phyloP scores from a whole-genome alignment of 2,888 invertebrate genomes.

The Dicranocentrus wangi region DNA sequence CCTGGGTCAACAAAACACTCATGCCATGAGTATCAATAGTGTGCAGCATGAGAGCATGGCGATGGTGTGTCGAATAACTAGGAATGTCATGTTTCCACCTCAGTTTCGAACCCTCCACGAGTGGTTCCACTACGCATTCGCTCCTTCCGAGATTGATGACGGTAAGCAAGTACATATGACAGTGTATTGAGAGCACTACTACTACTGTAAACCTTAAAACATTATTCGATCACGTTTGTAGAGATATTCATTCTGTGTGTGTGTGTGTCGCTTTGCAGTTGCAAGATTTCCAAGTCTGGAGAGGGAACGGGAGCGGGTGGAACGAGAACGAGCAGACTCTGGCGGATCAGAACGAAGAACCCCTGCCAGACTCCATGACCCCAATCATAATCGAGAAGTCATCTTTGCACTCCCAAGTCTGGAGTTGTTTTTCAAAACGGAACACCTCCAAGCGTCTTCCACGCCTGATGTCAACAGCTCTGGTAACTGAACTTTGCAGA shows the following conservation, averaged over 20 bases:
- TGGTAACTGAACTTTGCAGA: background rate
- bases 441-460: conserved; percentile 86
- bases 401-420: conserved; percentile 95
- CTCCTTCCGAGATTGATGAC: conserved; percentile 94
- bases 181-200: no score
- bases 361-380: conserved; percentile 81
- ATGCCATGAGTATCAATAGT: conserved; percentile 77
- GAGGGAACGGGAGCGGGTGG: conserved; percentile 78
- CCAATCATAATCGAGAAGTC: conserved; percentile 91
- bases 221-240: no score
- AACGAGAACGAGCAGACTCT: conserved; percentile 75
- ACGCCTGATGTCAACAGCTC: conserved; percentile 82
- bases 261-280: conserved; percentile 60
- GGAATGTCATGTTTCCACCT: conserved; percentile 94
- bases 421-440: conserved; percentile 93
- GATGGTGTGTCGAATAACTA: conserved; percentile 92
- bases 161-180: no score
- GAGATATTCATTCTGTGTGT: conserved; percentile 9
- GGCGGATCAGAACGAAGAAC: conserved; percentile 75
- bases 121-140: conserved; percentile 98
- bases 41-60: conserved; percentile 92
- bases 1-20: conserved; percentile 82
- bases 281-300: conserved; percentile 91
- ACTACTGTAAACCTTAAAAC: no score
- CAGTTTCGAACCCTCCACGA: conserved; percentile 95